These are phyloP conservation scores for Megalonaias nervosa DNA, from an alignment of 1,140 invertebrate genomes.

Conservation along the genomic window DNA sequence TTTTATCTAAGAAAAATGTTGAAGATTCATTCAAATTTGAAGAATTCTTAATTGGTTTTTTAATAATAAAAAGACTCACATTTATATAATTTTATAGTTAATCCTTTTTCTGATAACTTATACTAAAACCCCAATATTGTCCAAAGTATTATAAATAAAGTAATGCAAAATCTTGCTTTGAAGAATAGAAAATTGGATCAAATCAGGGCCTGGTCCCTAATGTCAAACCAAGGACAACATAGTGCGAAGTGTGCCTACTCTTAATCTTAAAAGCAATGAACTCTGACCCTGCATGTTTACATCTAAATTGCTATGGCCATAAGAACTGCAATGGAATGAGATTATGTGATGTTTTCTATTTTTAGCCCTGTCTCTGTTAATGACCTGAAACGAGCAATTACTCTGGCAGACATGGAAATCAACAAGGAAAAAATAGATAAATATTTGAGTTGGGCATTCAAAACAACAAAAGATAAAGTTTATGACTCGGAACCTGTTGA, in stretches of 20 bases:
- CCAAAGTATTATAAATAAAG: no score
- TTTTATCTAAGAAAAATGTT: no score
- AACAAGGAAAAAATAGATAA: conserved; percentile 53
- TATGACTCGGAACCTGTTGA: conserved; percentile 52
- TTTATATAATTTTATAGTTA: no score
- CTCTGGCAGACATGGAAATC: conserved; percentile 63
- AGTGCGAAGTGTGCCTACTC: background rate
- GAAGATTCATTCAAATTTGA: no score
- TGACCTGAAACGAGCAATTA: conserved; percentile 61
- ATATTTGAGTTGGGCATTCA: conserved; percentile 62
- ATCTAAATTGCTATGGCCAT: background rate
- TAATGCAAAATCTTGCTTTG: background rate
- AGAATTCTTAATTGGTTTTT: no score
- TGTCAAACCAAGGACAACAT: background rate
- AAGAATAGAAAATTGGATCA: background rate
- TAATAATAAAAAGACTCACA: no score
- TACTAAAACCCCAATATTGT: no score
- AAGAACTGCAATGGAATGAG: background rate
- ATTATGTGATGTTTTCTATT: conserved; percentile 30
- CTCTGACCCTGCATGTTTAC: background rate
- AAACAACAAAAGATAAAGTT: conserved; percentile 43
- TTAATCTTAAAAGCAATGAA: background rate
- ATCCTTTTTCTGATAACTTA: no score
- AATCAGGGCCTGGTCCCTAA: background rate
- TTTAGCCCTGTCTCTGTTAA: conserved; percentile 62